Base-by-base conservation (phyloP, 2,888 invertebrate genomes). In the Tipula confusa region DNA sequence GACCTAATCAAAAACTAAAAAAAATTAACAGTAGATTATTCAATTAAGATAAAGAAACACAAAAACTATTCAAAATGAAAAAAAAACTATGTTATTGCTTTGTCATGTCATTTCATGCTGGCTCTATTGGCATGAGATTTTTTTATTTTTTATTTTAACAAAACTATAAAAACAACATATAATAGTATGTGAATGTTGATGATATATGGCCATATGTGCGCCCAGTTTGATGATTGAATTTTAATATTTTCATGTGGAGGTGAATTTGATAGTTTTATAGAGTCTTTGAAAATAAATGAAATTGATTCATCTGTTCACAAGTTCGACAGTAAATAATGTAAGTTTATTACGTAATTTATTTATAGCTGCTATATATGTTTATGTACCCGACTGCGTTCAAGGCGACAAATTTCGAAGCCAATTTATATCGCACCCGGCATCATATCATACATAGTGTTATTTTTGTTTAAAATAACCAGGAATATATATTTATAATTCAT, bases 71-170 rank as follows among this genome's bases (percentile, higher is more conserved):
- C 64, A 24, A 64, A 64, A 64, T 64, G 64, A 24, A 64, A 64
- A 36, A 5, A 36, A 36, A 36, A 36, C 11, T 9, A 43, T 64
- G 9, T 64, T 64, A 64, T 64, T 64, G 64, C 64, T 64, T 64
- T 64, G 64, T 64, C 64, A 64, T 64, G 64, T 64, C 64, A 64
- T 64, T 64, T 64, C 64, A 64, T 64, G 64, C 64, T 64, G 64
- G 64, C 64, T 11, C 9, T 64, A 64, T 64, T 64, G 64, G 64
- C 64, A 64, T 64, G 64, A 64, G 64, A 64, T 64, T 64, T n/a
- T 33, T 11, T 33, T n/a, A n/a, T n/a, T n/a, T n/a, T 33, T 13
- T 38, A 24, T 64, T 64, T 24, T 64, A 43, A 24, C 24, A 64
- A n/a, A 64, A 24, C 64, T 64, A n/a, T n/a, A 9, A 24, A 43